phyloP scores from a whole-genome alignment of 2,888 invertebrate species.

The Chrysodeixis includens region DNA sequence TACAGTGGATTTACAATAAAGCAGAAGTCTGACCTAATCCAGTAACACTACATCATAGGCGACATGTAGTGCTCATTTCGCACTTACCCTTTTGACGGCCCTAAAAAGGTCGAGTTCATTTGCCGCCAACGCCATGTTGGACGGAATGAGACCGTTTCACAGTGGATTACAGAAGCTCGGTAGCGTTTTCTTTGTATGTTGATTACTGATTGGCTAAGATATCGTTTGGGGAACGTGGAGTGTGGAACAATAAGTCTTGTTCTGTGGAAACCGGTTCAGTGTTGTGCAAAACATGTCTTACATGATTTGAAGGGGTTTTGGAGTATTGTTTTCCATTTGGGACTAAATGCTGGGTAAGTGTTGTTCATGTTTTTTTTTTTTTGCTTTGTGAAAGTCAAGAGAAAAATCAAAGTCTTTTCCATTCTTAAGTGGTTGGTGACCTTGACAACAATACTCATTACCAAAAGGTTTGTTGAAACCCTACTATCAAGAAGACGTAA shows the following conservation, averaged over 20 bases:
- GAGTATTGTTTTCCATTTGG: neutral
- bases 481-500: too few species aligned
- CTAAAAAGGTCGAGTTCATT: constrained; percentile 82
- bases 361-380: constrained; percentile 4
- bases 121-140: constrained; percentile 67
- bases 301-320: constrained; percentile 13
- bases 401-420: neutral
- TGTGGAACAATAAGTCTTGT: constrained; percentile 29
- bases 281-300: neutral
- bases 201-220: constrained; percentile 65
- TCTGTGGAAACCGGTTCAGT: neutral
- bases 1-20: too few species aligned
- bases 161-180: constrained; percentile 61
- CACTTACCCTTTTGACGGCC: constrained; percentile 77
- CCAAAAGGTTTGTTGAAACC: too few species aligned
- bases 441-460: too few species aligned
- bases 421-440: too few species aligned
- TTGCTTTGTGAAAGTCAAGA: neutral
- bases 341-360: constrained; percentile 31
- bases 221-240: constrained; percentile 16
- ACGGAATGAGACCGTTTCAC: constrained; percentile 68
- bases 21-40: constrained; percentile 33
- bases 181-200: constrained; percentile 67
- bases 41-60: constrained; percentile 48
- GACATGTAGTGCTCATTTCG: constrained; percentile 76